A percentile compares a stretch with the other conserved stretches of the same genome.
These are phyloP conservation scores for Eupithecia subumbrata DNA, from an alignment of 2,888 invertebrate genomes.

Conservation along the genomic window DNA sequence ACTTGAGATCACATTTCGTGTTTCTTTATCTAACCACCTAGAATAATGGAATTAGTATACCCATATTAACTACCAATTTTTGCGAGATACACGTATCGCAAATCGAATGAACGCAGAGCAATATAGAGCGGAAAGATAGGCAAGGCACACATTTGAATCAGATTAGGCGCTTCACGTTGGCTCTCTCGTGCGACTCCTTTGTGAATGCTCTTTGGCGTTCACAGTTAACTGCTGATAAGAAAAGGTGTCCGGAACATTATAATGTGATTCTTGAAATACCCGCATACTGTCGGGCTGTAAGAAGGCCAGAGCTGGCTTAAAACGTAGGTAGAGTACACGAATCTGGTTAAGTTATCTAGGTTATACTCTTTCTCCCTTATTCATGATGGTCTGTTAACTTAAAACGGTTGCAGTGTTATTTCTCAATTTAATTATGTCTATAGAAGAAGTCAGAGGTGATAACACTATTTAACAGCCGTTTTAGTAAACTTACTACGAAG, in stretches of 20 bases:
- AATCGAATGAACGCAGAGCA: not conserved
- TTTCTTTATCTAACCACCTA: not conserved
- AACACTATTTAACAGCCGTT: too few relatives aligned
- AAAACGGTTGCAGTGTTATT: too few relatives aligned
- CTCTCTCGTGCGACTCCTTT: not conserved
- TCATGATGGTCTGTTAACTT: too few relatives aligned
- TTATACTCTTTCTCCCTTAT: not conserved
- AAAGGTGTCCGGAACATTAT: slow-evolving; percentile 8
- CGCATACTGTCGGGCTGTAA: not conserved
- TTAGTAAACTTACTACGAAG: too few relatives aligned
- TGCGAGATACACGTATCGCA: not conserved
- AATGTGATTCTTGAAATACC: not conserved
- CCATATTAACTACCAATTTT: not conserved
- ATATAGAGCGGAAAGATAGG: slow-evolving; percentile 7
- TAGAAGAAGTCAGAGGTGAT: too few relatives aligned
- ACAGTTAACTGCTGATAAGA: not conserved
- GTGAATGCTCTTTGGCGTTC: slow-evolving; percentile 7
- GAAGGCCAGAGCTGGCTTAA: not conserved
- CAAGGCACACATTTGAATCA: slow-evolving; percentile 5
- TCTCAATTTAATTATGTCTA: too few relatives aligned
- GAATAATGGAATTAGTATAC: not conserved
- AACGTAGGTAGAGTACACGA: not conserved
- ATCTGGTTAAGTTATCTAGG: not conserved
- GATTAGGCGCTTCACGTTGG: slow-evolving; percentile 1
- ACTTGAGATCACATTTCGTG: not conserved